Evolutionary conservation across 2,797 vertebrate species (phyloP).

Genomic region (Mastacembelus armatus): DNA sequence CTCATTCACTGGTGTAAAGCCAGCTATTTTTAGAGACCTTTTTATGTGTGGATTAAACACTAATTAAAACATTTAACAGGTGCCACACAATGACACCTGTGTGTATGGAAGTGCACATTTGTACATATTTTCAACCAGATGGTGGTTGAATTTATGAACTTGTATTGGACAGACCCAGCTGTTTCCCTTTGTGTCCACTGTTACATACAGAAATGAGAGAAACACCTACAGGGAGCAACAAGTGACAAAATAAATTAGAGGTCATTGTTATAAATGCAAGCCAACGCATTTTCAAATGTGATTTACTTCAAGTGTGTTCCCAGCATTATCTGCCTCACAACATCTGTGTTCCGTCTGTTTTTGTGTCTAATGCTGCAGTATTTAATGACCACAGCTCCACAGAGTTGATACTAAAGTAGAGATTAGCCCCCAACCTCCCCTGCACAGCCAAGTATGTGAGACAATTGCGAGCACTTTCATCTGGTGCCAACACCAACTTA

Average conservation of each 20-base stretch:
- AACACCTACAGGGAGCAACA: conserved; percentile 2
- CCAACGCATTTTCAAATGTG: conserved; percentile 25
- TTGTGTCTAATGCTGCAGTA: conserved; percentile 36
- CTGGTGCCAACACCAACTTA: conserved; percentile 67
- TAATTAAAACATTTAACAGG: no score
- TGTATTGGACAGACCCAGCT: no score
- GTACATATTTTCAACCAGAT: no score
- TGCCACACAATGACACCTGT: no score
- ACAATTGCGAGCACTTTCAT: conserved; percentile 63
- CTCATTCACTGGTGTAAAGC: no score
- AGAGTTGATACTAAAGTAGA: conserved; percentile 52
- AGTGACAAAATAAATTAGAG: conserved; percentile 11
- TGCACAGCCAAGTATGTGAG: conserved; percentile 40
- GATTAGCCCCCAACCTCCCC: conserved; percentile 48
- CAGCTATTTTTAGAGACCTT: no score
- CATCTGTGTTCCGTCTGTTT: conserved; percentile 64
- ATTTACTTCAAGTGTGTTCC: conserved; percentile 46
- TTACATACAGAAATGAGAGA: no score
- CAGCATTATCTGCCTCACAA: conserved; percentile 34
- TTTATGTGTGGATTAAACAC: no score
- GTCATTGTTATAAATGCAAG: conserved; percentile 26
- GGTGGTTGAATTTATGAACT: no score
- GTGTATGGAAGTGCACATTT: no score
- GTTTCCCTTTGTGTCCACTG: no score
- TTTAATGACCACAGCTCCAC: conserved; percentile 49